A percentile compares a stretch with the other conserved stretches of the same genome.
Evolutionary conservation across 1,140 invertebrate species (phyloP).

Genomic region (Lutraria rhynchaena): DNA sequence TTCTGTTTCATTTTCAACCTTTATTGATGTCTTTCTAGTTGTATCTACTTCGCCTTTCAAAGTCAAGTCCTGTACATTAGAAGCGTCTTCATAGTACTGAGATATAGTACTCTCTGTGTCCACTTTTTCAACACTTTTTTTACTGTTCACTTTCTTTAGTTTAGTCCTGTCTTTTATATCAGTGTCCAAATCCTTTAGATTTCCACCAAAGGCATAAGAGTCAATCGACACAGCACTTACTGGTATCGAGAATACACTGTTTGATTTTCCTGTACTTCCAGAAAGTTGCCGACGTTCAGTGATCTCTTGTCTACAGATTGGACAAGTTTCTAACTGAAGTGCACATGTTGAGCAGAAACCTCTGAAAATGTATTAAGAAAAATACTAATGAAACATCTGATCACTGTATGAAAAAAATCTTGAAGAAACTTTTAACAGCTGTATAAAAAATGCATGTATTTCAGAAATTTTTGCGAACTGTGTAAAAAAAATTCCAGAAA

Average conservation of each 20-base stretch:
- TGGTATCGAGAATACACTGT: slow-evolving; percentile 16
- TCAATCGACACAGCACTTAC: slow-evolving; percentile 26
- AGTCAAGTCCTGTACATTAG: not conserved
- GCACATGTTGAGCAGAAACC: slow-evolving; percentile 93
- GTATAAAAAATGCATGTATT: not conserved
- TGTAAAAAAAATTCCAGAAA: too few species aligned
- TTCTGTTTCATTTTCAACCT: slow-evolving; percentile 5
- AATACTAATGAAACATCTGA: not conserved
- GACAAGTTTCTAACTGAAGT: slow-evolving; percentile 90
- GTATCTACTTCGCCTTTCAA: slow-evolving; percentile 4
- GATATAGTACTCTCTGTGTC: not conserved
- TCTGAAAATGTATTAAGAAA: slow-evolving; percentile 82
- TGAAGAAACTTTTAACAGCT: not conserved
- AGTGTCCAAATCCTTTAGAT: slow-evolving; percentile 13
- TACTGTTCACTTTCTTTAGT: slow-evolving; percentile 1
- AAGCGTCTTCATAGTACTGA: not conserved
- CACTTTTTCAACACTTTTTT: not conserved
- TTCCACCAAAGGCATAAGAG: not conserved
- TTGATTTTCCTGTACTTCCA: slow-evolving; percentile 1
- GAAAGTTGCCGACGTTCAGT: slow-evolving; percentile 52
- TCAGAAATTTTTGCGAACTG: too few species aligned
- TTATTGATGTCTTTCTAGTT: not conserved
- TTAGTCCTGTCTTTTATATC: slow-evolving; percentile 14
- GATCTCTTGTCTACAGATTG: slow-evolving; percentile 91
- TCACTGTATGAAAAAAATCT: not conserved